Conservation (phyloP, 2,113 vertebrate species). For the Otolemur garnettii region DNA sequence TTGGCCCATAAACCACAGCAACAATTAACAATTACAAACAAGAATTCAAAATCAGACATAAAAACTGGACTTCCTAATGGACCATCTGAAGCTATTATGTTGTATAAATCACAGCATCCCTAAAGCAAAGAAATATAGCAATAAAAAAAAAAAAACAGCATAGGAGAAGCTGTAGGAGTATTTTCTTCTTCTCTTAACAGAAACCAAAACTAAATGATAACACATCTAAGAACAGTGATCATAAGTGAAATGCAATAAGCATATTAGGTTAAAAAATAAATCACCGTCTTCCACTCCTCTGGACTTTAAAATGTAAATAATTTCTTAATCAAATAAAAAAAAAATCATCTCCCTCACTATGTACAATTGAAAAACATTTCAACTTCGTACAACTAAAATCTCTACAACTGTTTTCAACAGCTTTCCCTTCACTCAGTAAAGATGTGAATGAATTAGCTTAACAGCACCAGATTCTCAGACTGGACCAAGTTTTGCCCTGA, state of each 20-base stretch:
- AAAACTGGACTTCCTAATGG: constrained; percentile 1
- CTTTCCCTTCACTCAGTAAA: neutral
- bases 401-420: neutral
- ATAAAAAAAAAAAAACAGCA: neutral
- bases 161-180: neutral
- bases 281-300: neutral
- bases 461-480: neutral
- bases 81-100: neutral
- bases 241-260: constrained; percentile 45
- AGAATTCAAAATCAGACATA: constrained; percentile 49
- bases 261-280: constrained; percentile 22
- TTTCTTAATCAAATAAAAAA: constrained; percentile 1
- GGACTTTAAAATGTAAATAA: neutral
- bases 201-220: constrained; percentile 28
- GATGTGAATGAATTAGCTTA: neutral
- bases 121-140: neutral
- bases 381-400: neutral
- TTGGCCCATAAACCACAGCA: neutral
- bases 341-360: neutral
- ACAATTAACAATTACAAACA: constrained; percentile 13
- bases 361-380: neutral
- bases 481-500: neutral
- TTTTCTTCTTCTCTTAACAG: constrained; percentile 6
- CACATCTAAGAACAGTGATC: neutral
- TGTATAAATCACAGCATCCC: neutral